Conservation (phyloP, 2,888 invertebrate genomes). For the Poecilus cupreus region DNA sequence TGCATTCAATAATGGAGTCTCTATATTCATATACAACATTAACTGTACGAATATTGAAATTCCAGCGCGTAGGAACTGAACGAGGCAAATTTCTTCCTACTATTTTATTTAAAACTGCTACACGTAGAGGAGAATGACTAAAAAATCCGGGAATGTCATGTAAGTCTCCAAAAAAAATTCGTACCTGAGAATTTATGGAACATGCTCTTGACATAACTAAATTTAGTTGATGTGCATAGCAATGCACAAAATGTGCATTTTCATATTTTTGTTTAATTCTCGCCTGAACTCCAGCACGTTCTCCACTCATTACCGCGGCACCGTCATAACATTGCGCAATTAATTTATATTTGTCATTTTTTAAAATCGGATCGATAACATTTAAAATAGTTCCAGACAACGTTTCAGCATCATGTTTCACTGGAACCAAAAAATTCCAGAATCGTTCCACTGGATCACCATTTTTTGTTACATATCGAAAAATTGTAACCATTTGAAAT, state of each 20-base stretch:
- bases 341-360: slow-evolving; percentile 62
- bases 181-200: slow-evolving; percentile 53
- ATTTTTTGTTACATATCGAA: slow-evolving; percentile 63
- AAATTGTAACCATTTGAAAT: slow-evolving; percentile 64
- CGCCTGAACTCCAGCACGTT: slow-evolving; percentile 62
- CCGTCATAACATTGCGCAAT: slow-evolving; percentile 66
- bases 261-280: slow-evolving; percentile 58
- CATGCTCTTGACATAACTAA: slow-evolving; percentile 60
- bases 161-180: slow-evolving; percentile 63
- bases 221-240: slow-evolving; percentile 63
- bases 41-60: slow-evolving; percentile 60
- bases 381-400: slow-evolving; percentile 61
- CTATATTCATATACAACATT: slow-evolving; percentile 62
- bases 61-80: slow-evolving; percentile 61
- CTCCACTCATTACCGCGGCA: slow-evolving; percentile 64
- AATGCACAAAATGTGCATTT: slow-evolving; percentile 60
- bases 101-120: slow-evolving; percentile 61
- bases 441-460: slow-evolving; percentile 64
- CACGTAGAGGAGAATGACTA: slow-evolving; percentile 62
- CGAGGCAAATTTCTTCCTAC: slow-evolving; percentile 58
- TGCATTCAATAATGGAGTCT: slow-evolving; percentile 63
- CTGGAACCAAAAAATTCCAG: slow-evolving; percentile 64
- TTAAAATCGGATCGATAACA: slow-evolving; percentile 58
- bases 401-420: slow-evolving; percentile 60
- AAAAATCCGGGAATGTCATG: slow-evolving; percentile 61